Evolutionary conservation across 2,797 vertebrate genomes (phyloP), one percentile per base, ranked within the genome.

Genomic region (Melanotaenia parkinsoni): DNA sequence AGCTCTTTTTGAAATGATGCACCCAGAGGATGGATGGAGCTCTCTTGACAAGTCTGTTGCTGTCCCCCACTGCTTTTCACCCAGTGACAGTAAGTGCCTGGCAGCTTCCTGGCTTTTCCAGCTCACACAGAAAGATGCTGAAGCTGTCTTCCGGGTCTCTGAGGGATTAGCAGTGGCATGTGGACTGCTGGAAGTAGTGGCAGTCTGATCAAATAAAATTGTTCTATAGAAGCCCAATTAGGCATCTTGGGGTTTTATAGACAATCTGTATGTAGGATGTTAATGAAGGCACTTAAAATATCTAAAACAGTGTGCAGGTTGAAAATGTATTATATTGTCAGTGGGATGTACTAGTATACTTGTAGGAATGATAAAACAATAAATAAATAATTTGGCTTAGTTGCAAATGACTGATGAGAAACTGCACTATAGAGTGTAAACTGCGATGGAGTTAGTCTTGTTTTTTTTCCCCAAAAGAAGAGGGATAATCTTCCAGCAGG

Each of bases 111-210:
- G 67, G 68, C 67, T 75, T 79, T 67, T 64, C 70, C 65, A 53
- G 83, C 86, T 80, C 76, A 57, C 82, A 74, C 28, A n/a, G 70
- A 76, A 80, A 74, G 70, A 88, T 82, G 77, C 67, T 5, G 28
- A 77, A 72, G 75, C 81, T 77, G 72, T 88, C 77, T 61, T 80
- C 53, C 67, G 77, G 77, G 74, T 83, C 74, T 77, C 26, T 54
- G 74, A 77, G 77, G 76, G 82, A 86, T 87, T 81, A 87, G 59
- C 74, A 9, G 64, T 74, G 78, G 80, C 78, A 81, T 85, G 80
- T 77, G 81, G 81, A 72, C 76, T 13, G 77, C 77, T 20, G 5
- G 69, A 76, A 82, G 75, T 79, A 62, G 63, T 83, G 74, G 63
- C 71, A 63, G 80, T 37, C 73, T 66, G 58, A 60, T 81, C 20